These are phyloP conservation scores for Lasiurus cinereus DNA, from an alignment of 2,113 vertebrate genomes.

Conservation along the genomic window DNA sequence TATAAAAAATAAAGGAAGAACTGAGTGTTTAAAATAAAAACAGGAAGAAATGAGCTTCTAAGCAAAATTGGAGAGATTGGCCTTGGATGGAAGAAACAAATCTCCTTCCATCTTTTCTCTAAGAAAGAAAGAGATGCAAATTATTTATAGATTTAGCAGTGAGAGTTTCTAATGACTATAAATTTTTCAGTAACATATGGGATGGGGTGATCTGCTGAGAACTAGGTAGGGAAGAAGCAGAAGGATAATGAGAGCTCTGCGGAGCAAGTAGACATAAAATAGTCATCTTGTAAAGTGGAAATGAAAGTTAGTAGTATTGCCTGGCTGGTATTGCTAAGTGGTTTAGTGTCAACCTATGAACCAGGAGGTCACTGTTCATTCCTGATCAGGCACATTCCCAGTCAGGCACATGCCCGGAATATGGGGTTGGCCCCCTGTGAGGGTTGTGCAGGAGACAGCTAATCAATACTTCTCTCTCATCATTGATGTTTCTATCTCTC, in stretches of 20 bases:
- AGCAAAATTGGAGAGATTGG: background rate
- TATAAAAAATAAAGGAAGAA: background rate
- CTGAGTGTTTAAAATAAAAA: conserved; percentile 22
- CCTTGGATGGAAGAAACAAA: background rate
- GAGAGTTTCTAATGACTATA: background rate
- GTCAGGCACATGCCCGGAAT: too few species aligned
- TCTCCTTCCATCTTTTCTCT: background rate
- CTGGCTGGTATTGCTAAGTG: too few species aligned
- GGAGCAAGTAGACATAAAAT: background rate
- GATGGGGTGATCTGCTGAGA: background rate
- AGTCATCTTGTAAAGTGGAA: background rate
- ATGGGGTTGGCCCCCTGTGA: too few species aligned
- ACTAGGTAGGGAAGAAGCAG: background rate
- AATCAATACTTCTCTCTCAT: too few species aligned
- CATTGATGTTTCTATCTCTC: too few species aligned
- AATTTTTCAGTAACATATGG: conserved; percentile 49
- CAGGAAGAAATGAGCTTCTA: background rate
- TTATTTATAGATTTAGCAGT: background rate
- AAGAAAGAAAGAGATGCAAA: background rate
- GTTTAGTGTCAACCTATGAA: too few species aligned
- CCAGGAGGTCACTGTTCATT: too few species aligned
- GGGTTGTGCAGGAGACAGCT: too few species aligned
- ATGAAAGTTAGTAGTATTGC: background rate
- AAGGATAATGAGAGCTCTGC: background rate
- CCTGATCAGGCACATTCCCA: too few species aligned